Percentiles rank a stretch among this genome's conserved stretches.
These are phyloP conservation scores for Coregonus suidteri DNA, from an alignment of 2,797 vertebrate genomes.

Conservation along the genomic window DNA sequence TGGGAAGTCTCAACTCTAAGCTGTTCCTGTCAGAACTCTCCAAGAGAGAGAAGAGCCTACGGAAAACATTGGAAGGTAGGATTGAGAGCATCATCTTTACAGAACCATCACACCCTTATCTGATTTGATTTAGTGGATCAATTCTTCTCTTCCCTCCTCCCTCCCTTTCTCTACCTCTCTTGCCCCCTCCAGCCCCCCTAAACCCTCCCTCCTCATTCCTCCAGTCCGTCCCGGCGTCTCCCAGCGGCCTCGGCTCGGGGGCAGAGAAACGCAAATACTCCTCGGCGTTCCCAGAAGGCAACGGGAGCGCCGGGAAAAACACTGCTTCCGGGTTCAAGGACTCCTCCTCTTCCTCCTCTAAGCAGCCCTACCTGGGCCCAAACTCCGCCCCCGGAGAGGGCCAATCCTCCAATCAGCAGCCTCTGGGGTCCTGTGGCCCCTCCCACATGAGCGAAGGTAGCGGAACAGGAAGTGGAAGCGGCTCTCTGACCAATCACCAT, in stretches of 20 bases:
- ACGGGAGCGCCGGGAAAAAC: constrained; percentile 73
- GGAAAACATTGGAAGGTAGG: constrained; percentile 95
- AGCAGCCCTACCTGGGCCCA: constrained; percentile 91
- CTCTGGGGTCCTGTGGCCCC: constrained; percentile 92
- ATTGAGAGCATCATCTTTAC: constrained; percentile 46
- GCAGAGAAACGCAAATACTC: constrained; percentile 97
- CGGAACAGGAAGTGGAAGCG: constrained; percentile 76
- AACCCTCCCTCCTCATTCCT: constrained; percentile 94
- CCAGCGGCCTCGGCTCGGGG: constrained; percentile 84
- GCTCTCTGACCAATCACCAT: constrained; percentile 85
- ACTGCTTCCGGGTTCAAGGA: constrained; percentile 86
- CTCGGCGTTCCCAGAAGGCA: constrained; percentile 92
- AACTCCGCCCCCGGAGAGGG: constrained; percentile 87
- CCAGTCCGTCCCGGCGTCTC: constrained; percentile 93
- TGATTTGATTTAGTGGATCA: too few species aligned
- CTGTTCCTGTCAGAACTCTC: constrained; percentile 96
- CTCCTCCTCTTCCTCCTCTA: constrained; percentile 65
- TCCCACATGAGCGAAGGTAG: constrained; percentile 84
- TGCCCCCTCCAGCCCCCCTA: constrained; percentile 83
- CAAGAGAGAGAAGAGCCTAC: constrained; percentile 96
- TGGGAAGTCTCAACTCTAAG: constrained; percentile 97
- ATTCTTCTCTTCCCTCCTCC: constrained; percentile 1
- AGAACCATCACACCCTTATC: too few species aligned
- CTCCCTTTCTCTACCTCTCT: background rate
- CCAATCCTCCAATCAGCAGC: constrained; percentile 90